Base-by-base conservation (phyloP, 2,888 invertebrate genomes). In the Hirudinaria manillensis region DNA sequence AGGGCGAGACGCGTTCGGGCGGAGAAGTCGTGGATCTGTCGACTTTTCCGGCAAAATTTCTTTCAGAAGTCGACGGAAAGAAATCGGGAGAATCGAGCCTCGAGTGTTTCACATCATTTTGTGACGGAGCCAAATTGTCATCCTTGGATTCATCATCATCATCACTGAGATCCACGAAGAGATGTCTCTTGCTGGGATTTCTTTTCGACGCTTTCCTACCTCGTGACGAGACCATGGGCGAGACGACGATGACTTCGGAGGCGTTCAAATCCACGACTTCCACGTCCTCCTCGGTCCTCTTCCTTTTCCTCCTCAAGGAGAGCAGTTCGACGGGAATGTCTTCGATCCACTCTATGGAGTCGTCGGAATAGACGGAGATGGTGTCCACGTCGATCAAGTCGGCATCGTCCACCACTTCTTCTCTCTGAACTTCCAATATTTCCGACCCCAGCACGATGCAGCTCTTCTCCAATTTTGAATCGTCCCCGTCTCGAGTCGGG, bases 281-380 rank as follows among this genome's bases (percentile, higher is more conserved):
- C 61, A 61, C 24, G 21, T 61, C 29, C 2, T 61, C 61, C 6
- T 61, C 29, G 61, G n/a, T 10, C 13, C 29, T 2, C 24, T 61
- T 61, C n/a, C 61, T 61, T 19, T 29, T 24, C 21, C 29, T 61
- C 61, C 24, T 61, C 24, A 24, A 10, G 10, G 61, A 61, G 19
- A 24, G 29, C 7, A 27, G 13, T 4, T 61, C 61, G 10, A 29
- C 29, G 3, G 61, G 24, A 29, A 27, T 29, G 61, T 61, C 61
- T 27, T 61, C 61, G 24, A 61, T 27, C 61, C 24, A 61, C 21
- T 61, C 24, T 16, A 61, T 61, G 61, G 61, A 61, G 13, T 61
- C 61, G 29, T 61, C 61, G 21, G 61, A 61, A 61, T 61, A 61
- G n/a, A 61, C 61, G 29, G 61, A 61, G 10, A 61, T 61, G 24